These are phyloP conservation scores for Glomeris maerens DNA, from an alignment of 1,140 invertebrate genomes.

Conservation along the genomic window DNA sequence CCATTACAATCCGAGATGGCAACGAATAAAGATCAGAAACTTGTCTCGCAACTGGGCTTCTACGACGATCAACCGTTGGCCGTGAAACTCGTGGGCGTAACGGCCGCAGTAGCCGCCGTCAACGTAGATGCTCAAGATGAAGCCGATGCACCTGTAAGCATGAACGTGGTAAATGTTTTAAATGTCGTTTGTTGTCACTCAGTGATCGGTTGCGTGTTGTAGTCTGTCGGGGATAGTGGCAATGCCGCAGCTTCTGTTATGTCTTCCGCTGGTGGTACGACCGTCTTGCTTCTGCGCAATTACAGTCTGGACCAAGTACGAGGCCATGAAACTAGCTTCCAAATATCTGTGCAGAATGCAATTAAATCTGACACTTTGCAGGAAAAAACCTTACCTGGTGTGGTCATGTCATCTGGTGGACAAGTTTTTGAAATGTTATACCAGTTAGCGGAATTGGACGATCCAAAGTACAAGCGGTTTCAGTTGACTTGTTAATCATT, in stretches of 20 bases:
- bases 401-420: conserved; percentile 37
- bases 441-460: conserved; percentile 34
- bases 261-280: too few relatives aligned
- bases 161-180: too few relatives aligned
- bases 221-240: too few relatives aligned
- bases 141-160: too few relatives aligned
- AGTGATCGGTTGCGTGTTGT: too few relatives aligned
- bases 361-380: conserved; percentile 13
- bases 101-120: conserved; percentile 12
- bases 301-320: too few relatives aligned
- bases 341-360: background rate
- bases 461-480: conserved; percentile 28
- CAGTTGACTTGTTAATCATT: background rate
- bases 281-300: too few relatives aligned
- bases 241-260: too few relatives aligned
- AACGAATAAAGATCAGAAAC: conserved; percentile 30
- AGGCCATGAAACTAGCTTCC: too few relatives aligned
- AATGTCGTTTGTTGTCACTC: too few relatives aligned
- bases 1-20: conserved; percentile 21
- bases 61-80: conserved; percentile 27
- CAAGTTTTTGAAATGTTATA: conserved; percentile 40
- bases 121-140: too few relatives aligned
- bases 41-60: conserved; percentile 31
- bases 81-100: conserved; percentile 15
- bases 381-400: conserved; percentile 39